These are phyloP conservation scores for Nycteola revayana DNA, from an alignment of 2,888 invertebrate species.

Conservation along the genomic window DNA sequence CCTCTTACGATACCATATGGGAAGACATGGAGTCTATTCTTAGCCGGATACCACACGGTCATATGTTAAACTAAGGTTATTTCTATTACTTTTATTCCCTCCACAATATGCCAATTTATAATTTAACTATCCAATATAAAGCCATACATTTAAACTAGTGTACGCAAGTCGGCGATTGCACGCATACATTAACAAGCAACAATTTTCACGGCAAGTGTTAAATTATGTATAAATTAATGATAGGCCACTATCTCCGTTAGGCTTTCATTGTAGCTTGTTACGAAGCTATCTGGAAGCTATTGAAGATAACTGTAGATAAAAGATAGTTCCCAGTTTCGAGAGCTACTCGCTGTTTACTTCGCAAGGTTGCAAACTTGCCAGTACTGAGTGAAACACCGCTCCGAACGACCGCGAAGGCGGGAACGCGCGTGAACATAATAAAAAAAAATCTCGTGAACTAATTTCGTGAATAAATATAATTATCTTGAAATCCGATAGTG, in stretches of 20 bases:
- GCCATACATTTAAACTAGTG: too few relatives aligned
- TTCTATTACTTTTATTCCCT: too few relatives aligned
- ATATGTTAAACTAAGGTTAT: too few relatives aligned
- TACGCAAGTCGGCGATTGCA: too few relatives aligned
- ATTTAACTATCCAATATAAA: too few relatives aligned
- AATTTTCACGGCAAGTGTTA: too few relatives aligned
- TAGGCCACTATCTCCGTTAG: conserved; percentile 8
- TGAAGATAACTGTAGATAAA: conserved; percentile 32
- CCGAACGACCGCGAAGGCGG: conserved; percentile 21
- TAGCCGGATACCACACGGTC: too few relatives aligned
- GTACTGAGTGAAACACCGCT: conserved; percentile 26
- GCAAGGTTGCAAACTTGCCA: conserved; percentile 16
- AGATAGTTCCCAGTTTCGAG: conserved; percentile 29
- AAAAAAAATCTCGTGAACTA: conserved; percentile 16
- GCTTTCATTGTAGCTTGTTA: conserved; percentile 30
- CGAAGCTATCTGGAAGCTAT: conserved; percentile 32
- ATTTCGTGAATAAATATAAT: conserved; percentile 24
- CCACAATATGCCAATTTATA: too few relatives aligned
- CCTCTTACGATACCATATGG: too few relatives aligned
- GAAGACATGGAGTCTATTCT: too few relatives aligned
- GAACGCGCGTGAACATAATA: conserved; percentile 8
- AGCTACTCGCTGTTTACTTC: conserved; percentile 8
- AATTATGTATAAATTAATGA: too few relatives aligned
- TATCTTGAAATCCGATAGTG: conserved; percentile 25
- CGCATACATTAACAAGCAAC: too few relatives aligned